Evolutionary conservation across 2,888 invertebrate species (phyloP), one percentile per base, ranked within the genome.

Genomic region (Caradrina kadenii): DNA sequence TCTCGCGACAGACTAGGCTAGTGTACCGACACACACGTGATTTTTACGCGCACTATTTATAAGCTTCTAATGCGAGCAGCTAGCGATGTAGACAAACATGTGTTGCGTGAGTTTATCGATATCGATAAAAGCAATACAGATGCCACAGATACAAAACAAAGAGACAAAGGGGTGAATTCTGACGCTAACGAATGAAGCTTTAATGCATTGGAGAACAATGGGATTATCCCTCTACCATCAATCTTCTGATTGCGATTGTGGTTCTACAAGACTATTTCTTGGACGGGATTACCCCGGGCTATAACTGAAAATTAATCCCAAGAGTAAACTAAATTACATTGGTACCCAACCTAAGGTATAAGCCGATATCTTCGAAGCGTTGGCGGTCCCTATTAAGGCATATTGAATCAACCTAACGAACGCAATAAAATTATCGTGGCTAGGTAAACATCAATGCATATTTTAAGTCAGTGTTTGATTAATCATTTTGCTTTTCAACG

Each of bases 11-110:
- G 83, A 89, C 88, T 90, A 83, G 87, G 80, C 82, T 84, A 86
- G 87, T 86, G 81, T 86, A 85, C 69, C 83, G 79, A 82, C 78
- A 85, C 82, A 86, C 91, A 89, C 87, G 88, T 90, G 89, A 91
- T 87, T 90, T 88, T 89, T 85, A 81, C 90, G 86, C 85, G 80
- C 73, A 86, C 91, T 94, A 94, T 93, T 92, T 91, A 89, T 93
- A 93, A 80, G 49, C 70, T 75, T 63, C 85, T 87, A 87, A 87
- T 88, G 73, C 79, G 79, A 80, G 75, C 73, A 80, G 73, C 75
- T 82, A 79, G 85, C 64, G 83, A 80, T 87, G 87, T 82, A 86
- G 86, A 67, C 86, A 90, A 88, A 90, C 87, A 88, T 85, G 39
- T 54, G 61, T 82, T 84, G 81, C 76, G 88, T 81, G 83, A 69